phyloP scores from a whole-genome alignment of 2,797 vertebrate genomes.

The Sebastes kiyomatsui region DNA sequence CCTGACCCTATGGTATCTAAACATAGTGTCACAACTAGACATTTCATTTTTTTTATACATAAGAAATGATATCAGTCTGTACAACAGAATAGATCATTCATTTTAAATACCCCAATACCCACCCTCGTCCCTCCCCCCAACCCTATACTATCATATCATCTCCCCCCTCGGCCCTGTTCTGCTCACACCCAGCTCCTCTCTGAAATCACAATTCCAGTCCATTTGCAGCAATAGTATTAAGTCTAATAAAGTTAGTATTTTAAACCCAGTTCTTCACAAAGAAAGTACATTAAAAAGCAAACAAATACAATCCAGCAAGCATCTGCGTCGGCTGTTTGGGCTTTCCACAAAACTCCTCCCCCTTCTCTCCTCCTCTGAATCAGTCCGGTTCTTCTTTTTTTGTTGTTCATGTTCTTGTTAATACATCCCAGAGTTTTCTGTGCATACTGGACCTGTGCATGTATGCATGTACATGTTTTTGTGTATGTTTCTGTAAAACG shows the following conservation, averaged over 20 bases:
- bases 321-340: conserved; percentile 63
- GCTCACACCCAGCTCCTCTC: conserved; percentile 44
- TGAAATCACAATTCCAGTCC: conserved; percentile 78
- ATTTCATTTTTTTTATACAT: conserved; percentile 71
- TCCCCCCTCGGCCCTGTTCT: conserved; percentile 20
- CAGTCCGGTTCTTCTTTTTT: conserved; percentile 36
- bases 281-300: conserved; percentile 80
- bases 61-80: conserved; percentile 80
- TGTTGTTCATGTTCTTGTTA: conserved; percentile 51
- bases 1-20: conserved; percentile 73
- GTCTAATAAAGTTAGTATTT: conserved; percentile 72
- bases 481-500: conserved; percentile 41
- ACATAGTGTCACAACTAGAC: conserved; percentile 77
- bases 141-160: conserved; percentile 45
- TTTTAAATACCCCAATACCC: conserved; percentile 72
- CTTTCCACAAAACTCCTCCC: conserved; percentile 49
- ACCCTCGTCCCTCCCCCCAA: conserved; percentile 32
- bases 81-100: conserved; percentile 85
- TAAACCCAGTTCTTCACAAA: conserved; percentile 74
- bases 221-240: conserved; percentile 78
- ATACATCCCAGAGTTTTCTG: conserved; percentile 81
- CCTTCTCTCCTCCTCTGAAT: conserved; percentile 58
- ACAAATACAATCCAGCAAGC: conserved; percentile 77
- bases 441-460: conserved; percentile 68
- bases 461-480: conserved; percentile 40